phyloP scores from a whole-genome alignment of 2,888 invertebrate species.

The Anaspis maculata region DNA sequence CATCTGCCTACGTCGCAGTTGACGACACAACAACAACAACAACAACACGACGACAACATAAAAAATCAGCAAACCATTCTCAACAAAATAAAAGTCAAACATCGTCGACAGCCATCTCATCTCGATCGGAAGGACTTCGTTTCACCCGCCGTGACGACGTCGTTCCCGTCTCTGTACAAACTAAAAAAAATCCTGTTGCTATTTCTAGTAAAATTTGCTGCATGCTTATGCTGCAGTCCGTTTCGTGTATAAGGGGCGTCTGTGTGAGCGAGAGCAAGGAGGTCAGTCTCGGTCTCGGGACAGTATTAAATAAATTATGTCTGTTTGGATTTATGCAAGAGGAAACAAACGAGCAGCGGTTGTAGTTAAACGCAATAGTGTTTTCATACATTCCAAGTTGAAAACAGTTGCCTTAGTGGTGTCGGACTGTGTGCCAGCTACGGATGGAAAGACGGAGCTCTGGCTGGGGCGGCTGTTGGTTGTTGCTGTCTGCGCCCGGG shows the following conservation, averaged over 20 bases:
- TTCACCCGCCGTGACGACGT: constrained; percentile 29
- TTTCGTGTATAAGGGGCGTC: no score
- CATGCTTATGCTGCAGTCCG: no score
- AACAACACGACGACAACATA: constrained; percentile 5
- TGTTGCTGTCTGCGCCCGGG: constrained; percentile 19
- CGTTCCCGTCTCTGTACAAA: constrained; percentile 38
- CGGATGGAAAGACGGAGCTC: constrained; percentile 14
- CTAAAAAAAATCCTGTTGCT: constrained; percentile 36
- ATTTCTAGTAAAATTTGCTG: constrained; percentile 36
- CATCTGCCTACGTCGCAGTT: constrained; percentile 24
- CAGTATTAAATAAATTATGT: constrained; percentile 1
- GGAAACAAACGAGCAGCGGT: no score
- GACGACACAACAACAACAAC: constrained; percentile 6
- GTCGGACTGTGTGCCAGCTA: constrained; percentile 25
- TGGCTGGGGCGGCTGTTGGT: constrained; percentile 22
- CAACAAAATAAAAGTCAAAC: constrained; percentile 3
- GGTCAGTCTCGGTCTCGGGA: no score
- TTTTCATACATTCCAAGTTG: constrained; percentile 43
- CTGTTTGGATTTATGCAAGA: no score
- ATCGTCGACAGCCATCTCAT: no score
- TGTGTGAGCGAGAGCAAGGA: no score
- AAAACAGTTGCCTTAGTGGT: constrained; percentile 44
- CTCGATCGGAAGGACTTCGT: constrained; percentile 38
- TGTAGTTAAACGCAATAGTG: constrained; percentile 38
- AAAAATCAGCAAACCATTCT: background rate